A percentile compares a stretch with the other conserved stretches of the same genome.
Conservation (phyloP, 2,797 vertebrate species). For the Fistularia commersonii region DNA sequence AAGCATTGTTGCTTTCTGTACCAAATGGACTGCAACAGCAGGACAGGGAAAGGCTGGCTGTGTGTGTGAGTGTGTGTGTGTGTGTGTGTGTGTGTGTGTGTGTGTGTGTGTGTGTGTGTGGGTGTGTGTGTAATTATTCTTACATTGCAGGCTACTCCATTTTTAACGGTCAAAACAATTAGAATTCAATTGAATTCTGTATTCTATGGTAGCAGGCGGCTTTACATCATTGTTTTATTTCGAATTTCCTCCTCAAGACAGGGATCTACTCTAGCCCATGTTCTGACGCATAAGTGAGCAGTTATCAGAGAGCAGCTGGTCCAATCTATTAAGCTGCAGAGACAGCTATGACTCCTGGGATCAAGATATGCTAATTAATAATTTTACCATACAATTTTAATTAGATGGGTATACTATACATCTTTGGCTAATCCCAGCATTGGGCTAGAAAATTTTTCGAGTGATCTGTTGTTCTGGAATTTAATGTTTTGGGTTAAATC, state of each 20-base stretch:
- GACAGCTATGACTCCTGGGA: constrained; percentile 49
- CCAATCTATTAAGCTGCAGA: constrained; percentile 32
- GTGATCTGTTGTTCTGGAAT: too few relatives aligned
- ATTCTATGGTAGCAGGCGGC: too few relatives aligned
- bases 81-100: constrained; percentile 18
- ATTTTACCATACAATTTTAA: constrained; percentile 35
- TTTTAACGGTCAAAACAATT: too few relatives aligned
- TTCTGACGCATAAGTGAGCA: constrained; percentile 13
- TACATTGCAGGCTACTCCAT: constrained; percentile 41
- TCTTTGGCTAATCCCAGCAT: constrained; percentile 28
- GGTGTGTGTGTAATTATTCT: constrained; percentile 49
- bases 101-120: constrained; percentile 25
- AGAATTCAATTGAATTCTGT: too few relatives aligned
- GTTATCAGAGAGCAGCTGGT: constrained; percentile 47
- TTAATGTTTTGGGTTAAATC: too few relatives aligned
- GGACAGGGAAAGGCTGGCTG: background rate
- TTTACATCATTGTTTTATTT: too few relatives aligned
- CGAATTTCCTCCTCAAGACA: too few relatives aligned
- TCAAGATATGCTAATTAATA: constrained; percentile 48
- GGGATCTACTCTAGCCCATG: constrained; percentile 4
- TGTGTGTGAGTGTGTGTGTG: background rate
- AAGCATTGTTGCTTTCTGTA: constrained; percentile 45
- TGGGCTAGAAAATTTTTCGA: too few relatives aligned
- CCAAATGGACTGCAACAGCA: constrained; percentile 57
- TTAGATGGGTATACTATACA: constrained; percentile 38